phyloP scores from a whole-genome alignment of 2,113 vertebrate genomes.

The Sceloporus undulatus region DNA sequence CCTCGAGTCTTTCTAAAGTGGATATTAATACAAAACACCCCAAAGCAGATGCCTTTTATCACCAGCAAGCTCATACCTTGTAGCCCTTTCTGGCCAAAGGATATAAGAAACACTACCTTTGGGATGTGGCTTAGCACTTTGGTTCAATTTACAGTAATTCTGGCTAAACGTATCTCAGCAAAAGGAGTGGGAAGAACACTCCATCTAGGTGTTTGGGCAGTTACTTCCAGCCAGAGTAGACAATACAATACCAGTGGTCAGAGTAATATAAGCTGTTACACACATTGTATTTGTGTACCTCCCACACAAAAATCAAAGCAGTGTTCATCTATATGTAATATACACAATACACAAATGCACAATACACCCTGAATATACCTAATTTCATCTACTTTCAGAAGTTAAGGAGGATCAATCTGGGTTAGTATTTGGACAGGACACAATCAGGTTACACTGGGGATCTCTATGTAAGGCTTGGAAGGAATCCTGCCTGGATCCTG shows the following conservation, averaged over 20 bases:
- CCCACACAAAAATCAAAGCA: no score
- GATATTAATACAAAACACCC: background rate
- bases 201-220: background rate
- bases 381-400: no score
- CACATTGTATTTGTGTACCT: background rate
- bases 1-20: background rate
- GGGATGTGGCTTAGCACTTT: background rate
- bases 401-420: no score
- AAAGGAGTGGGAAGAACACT: background rate
- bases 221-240: background rate
- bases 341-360: no score
- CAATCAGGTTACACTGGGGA: no score
- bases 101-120: background rate
- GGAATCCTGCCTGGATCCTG: no score
- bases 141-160: background rate
- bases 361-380: no score
- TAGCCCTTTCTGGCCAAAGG: background rate
- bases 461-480: no score
- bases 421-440: no score
- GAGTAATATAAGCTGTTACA: background rate
- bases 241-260: background rate
- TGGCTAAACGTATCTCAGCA: background rate
- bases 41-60: background rate
- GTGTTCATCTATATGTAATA: no score
- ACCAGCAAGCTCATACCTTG: background rate